These are phyloP conservation scores for Tipula lateralis DNA, from an alignment of 2,888 invertebrate genomes.

Conservation along the genomic window DNA sequence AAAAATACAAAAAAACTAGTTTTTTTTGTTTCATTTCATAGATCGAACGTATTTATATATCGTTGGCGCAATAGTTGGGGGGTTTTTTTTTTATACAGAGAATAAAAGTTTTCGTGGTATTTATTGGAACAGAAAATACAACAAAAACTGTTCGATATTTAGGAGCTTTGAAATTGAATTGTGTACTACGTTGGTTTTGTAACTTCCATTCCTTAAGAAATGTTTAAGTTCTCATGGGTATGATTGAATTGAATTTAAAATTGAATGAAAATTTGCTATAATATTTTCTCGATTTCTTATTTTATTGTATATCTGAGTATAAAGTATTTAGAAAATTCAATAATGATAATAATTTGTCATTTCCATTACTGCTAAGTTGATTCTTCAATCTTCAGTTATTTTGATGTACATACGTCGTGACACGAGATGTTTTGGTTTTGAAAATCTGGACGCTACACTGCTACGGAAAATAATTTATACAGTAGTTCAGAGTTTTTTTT, in stretches of 20 bases:
- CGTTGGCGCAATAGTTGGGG: not conserved
- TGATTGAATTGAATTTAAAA: slow-evolving; percentile 9
- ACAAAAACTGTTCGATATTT: not conserved
- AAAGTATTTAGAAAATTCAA: not conserved
- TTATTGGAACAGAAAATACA: not conserved
- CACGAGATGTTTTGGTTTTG: no score
- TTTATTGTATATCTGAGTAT: not conserved
- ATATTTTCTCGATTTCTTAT: not conserved
- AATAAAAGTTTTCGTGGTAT: not conserved
- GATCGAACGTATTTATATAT: not conserved
- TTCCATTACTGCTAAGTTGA: no score
- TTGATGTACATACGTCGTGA: no score
- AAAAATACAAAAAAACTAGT: not conserved
- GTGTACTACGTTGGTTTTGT: not conserved
- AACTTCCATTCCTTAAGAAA: not conserved
- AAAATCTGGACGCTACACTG: no score
- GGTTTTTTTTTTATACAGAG: not conserved
- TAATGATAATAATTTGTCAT: not conserved
- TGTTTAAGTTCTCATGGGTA: not conserved
- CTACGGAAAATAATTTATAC: no score
- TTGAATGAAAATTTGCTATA: not conserved
- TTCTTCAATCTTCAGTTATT: no score
- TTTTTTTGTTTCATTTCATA: not conserved
- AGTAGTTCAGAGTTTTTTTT: no score
- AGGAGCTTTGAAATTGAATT: not conserved